phyloP scores from a whole-genome alignment of 2,888 invertebrate species.

The Xestia ashworthii region DNA sequence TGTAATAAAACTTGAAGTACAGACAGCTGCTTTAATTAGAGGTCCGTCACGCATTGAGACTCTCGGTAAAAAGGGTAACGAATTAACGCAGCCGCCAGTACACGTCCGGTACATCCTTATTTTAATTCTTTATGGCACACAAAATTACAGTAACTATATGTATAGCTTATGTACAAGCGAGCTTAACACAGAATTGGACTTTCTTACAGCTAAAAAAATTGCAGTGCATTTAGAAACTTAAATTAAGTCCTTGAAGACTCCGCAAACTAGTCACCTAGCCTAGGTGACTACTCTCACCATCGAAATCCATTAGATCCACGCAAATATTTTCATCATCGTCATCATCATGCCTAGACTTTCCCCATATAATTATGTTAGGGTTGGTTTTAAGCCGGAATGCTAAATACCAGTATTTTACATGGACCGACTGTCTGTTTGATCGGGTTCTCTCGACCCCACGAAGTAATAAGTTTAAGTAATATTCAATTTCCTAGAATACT shows the following conservation, averaged over 20 bases:
- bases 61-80: background rate
- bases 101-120: background rate
- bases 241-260: no score
- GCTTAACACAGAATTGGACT: no score
- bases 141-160: no score
- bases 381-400: background rate
- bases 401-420: background rate
- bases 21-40: conserved; percentile 26
- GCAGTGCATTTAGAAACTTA: no score
- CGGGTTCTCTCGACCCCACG: background rate
- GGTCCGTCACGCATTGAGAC: background rate
- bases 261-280: background rate
- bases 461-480: background rate
- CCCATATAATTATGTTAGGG: background rate
- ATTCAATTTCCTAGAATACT: conserved; percentile 13
- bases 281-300: background rate
- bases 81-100: background rate
- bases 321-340: no score
- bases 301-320: background rate
- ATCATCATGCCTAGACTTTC: background rate
- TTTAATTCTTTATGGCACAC: no score
- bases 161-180: no score
- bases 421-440: background rate
- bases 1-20: background rate
- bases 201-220: no score